Evolutionary conservation across 2,113 vertebrate genomes (phyloP), one percentile per base, ranked within the genome.

Genomic region (Dinomys branickii): DNA sequence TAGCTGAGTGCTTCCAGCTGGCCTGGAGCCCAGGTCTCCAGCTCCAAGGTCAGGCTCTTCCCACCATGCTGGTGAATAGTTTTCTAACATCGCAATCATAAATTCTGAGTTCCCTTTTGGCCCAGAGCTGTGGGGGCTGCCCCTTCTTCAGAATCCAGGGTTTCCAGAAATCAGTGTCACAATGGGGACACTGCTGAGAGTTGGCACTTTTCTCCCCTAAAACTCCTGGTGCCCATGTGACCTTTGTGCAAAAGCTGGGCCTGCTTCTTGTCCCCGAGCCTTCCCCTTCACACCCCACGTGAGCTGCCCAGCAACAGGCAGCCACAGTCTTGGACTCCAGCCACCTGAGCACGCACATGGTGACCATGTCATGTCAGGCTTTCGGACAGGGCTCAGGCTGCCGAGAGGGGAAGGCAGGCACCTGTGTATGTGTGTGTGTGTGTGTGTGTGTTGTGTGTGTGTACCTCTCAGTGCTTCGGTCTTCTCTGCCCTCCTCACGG

Each of bases 311-410:
- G 63, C 28, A 10, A 35, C 4, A 22, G 44, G 69, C 3, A 0
- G 1, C 81, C 5, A 2, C 20, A 0, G 22, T 8, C 41, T 47
- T 20, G 13, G 63, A 73, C 50, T 44, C 73, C 1, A 0, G 85
- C 35, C 69, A 14, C 0, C 44, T 0, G 41, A 63, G 26, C 2
- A 8, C 33, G 14, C 0, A 2, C 24, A 6, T 38, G 1, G 38
- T 16, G 14, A 61, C 26, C 28, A 28, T 33, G 14, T 35, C 61
- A n/a, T 3, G 10, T 33, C 50, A 58, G 80, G 35, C 20, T 82
- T 58, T 38, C 20, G 0, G 50, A 52, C 26, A 47, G 6, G 2
- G 44, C 38, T 20, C 17, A 56, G 58, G 54, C 1, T 63, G 82
- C 82, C 0, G 2, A 30, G 56, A 1, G 73, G 52, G 47, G 75